Evolutionary conservation across 2,797 vertebrate genomes (phyloP), one percentile per base, ranked within the genome.

Genomic region (Lacerta viridis): DNA sequence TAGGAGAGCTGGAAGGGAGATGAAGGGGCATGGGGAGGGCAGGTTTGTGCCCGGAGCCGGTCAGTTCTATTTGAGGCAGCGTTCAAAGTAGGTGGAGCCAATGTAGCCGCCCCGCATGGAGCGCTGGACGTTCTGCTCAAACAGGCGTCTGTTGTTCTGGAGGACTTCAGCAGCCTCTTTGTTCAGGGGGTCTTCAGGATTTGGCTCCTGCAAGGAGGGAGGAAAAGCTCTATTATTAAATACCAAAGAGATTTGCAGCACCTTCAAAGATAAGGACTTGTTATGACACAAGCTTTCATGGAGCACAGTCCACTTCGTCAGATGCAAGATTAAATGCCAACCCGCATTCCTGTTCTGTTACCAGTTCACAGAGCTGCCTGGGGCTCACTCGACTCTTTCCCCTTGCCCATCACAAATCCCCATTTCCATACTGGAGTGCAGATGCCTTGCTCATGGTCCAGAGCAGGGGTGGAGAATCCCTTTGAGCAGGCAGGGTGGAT

Each of bases 91-190:
- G 95, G 98, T 98, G 95, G 98, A 98, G 64, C 98, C 98, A 43
- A 99, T 98, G 93, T 99, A 99, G 80, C 98, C 98, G 0, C 98
- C 98, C 41, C 98, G 95, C 96, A 99, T 98, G 5, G 98, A 98
- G 91, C 98, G 97, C 92, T 98, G 98, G 86, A 99, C 98, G 25
- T 99, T 99, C 97, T 99, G 98, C 97, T 99, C 98, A 20, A 99
- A 99, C 50, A 99, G 98, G 92, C 98, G 97, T 90, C 98, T 97
- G 97, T 99, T 99, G 85, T 98, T 98, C 97, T 99, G 98, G 80
- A 99, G 97, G 72, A 99, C 98, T 90, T 99, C 98, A 0, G 98
- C 98, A 0, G 98, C 98, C 95, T 99, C 98, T 96, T 99, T 99
- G 96, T 99, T 99, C 95, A 99, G 92, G 0, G 98, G 98, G 75